Base-by-base conservation (phyloP, 2,888 invertebrate genomes). In the Cartodere bifasciata region DNA sequence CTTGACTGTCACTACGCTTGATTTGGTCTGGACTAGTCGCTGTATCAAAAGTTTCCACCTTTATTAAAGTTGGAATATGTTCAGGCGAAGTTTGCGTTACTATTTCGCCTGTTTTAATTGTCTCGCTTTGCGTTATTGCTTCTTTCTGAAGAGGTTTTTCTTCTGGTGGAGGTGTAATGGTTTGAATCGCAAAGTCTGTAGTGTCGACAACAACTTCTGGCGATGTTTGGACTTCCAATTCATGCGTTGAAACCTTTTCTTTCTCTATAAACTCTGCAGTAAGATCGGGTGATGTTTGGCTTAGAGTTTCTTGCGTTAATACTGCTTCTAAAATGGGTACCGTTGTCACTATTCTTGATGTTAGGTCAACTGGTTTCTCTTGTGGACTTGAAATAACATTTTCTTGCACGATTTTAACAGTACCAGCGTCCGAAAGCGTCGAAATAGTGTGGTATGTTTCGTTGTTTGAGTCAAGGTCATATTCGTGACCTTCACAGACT, bases 331-430 rank as follows among this genome's bases (percentile, higher is more conserved):
- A 48, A 4, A 73, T 64, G n/a, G 68, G 65, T 12, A 78, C 61
- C 29, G 73, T 67, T 35, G 62, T 65, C 10, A 69, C 59, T 29
- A 50, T 44, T 49, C 55, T 44, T 26, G 44, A 42, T 35, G 50
- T 40, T 1, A 75, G 60, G 27, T 70, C 68, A 22, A 66, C 62
- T n/a, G 66, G 58, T 1, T 70, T 63, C 39, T 66, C 64, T 41
- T 64, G 66, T 11, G 70, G 67, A 31, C 71, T 63, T 12, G 66
- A 63, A 23, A 70, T 56, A 5, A 76, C 42, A 32, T 64, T 64
- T 60, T 79, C 76, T 59, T 79, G 76, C 7, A 79, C 53, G 16
- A 79, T 63, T 61, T 75, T 78, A 0, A 77, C 72, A 4, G 70
- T 67, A 12, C 63, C 64, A 3, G 68, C 64, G 31, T 71, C 69